A percentile compares a stretch with the other conserved stretches of the same genome.
These are phyloP conservation scores for Pteropus alecto DNA, from an alignment of 2,113 vertebrate genomes.

Conservation along the genomic window DNA sequence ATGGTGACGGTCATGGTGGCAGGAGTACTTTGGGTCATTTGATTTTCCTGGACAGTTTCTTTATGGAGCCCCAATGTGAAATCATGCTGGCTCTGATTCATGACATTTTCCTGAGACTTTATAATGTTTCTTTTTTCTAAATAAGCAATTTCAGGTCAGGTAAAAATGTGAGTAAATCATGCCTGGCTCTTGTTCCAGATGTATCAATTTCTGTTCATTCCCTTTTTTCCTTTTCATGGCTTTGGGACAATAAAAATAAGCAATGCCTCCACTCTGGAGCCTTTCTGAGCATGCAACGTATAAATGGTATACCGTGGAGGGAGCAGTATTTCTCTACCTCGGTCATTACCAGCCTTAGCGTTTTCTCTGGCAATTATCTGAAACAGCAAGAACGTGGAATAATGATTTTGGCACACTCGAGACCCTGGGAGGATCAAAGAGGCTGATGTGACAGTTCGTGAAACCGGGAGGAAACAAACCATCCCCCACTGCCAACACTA, in stretches of 20 bases:
- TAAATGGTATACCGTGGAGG: conserved; percentile 39
- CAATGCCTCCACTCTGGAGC: conserved; percentile 76
- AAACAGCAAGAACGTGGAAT: conserved; percentile 69
- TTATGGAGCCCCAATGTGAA: conserved; percentile 55
- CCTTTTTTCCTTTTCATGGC: conserved; percentile 75
- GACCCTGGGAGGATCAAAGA: conserved; percentile 80
- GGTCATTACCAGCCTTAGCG: conserved; percentile 22
- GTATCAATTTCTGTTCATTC: conserved; percentile 81
- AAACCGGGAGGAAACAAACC: conserved; percentile 73
- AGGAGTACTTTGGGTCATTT: conserved; percentile 14
- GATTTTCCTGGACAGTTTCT: conserved; percentile 62
- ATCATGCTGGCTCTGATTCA: conserved; percentile 65
- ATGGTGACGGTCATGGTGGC: neutral
- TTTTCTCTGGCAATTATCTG: conserved; percentile 77
- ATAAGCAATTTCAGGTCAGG: conserved; percentile 82
- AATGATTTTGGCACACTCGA: conserved; percentile 64
- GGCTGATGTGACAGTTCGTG: conserved; percentile 72
- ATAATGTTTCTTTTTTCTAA: conserved; percentile 82
- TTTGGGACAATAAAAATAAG: conserved; percentile 84
- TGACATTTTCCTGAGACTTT: conserved; percentile 68
- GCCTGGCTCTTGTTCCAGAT: conserved; percentile 82
- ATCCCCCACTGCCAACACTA: conserved; percentile 78
- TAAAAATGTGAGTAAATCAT: conserved; percentile 85
- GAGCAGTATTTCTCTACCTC: conserved; percentile 67
- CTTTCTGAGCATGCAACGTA: conserved; percentile 73